Conservation (phyloP, 2,113 vertebrate species). For the Eptesicus fuscus region DNA sequence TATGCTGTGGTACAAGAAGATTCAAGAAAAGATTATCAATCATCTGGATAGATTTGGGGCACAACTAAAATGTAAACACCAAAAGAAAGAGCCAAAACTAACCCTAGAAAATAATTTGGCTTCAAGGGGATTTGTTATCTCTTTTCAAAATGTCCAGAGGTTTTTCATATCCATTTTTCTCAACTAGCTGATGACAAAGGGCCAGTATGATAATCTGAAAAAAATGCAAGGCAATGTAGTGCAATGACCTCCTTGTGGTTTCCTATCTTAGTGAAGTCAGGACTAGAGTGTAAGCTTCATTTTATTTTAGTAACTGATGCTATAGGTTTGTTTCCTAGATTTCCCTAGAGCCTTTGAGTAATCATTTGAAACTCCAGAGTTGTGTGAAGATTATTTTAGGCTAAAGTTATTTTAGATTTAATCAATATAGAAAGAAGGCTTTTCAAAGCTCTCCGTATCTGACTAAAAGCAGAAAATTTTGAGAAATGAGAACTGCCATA, state of each 20-base stretch:
- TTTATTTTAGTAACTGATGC: neutral
- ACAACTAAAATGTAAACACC: neutral
- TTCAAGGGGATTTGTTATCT: neutral
- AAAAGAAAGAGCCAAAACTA: neutral
- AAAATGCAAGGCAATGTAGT: neutral
- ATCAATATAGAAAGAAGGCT: neutral
- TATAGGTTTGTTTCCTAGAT: neutral
- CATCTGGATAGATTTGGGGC: neutral
- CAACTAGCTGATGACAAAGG: neutral
- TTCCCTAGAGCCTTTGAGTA: neutral
- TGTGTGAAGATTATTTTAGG: neutral
- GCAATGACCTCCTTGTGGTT: neutral
- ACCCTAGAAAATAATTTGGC: neutral
- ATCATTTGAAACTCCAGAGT: neutral
- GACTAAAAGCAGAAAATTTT: neutral
- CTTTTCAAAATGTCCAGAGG: neutral
- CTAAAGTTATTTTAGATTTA: neutral
- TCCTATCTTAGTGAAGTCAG: neutral
- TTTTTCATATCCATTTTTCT: neutral
- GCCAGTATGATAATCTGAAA: neutral
- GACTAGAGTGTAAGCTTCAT: neutral
- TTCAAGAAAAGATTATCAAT: neutral
- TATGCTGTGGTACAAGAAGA: neutral
- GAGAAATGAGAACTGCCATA: neutral
- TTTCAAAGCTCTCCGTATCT: neutral